Evolutionary conservation across 1,140 invertebrate species (phyloP).

Genomic region (Achatina immaculata): DNA sequence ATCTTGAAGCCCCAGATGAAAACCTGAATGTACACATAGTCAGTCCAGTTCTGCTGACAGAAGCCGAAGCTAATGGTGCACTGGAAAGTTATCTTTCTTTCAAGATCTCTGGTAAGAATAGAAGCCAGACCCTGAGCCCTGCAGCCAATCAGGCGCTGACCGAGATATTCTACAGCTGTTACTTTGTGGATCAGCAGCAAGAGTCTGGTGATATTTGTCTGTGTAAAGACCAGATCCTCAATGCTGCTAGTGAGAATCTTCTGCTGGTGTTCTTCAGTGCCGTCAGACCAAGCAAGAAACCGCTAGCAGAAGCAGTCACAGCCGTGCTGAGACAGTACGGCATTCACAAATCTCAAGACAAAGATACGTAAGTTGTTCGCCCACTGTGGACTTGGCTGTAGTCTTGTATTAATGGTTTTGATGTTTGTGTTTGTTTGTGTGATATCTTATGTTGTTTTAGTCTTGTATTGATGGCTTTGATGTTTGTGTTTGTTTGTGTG

Average conservation of each 20-base stretch:
- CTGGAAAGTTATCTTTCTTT: slow-evolving; percentile 63
- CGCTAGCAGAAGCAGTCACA: slow-evolving; percentile 63
- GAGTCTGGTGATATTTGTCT: slow-evolving; percentile 69
- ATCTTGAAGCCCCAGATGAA: slow-evolving; percentile 31
- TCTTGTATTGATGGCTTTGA: too few species aligned
- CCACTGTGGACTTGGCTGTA: too few species aligned
- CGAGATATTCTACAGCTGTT: slow-evolving; percentile 70
- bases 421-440: too few species aligned
- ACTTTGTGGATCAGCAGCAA: slow-evolving; percentile 68
- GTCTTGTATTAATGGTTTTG: too few species aligned
- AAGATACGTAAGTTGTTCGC: slow-evolving; percentile 18
- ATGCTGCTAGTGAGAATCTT: slow-evolving; percentile 63
- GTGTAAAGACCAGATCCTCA: slow-evolving; percentile 67
- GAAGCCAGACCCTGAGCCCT: slow-evolving; percentile 15
- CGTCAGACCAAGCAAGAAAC: slow-evolving; percentile 64
- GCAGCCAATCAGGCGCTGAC: slow-evolving; percentile 62
- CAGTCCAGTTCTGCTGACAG: slow-evolving; percentile 48
- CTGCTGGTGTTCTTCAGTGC: slow-evolving; percentile 65
- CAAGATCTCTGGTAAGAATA: slow-evolving; percentile 56
- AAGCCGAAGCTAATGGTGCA: slow-evolving; percentile 59
- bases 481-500: too few species aligned
- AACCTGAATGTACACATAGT: slow-evolving; percentile 35
- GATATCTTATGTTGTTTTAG: too few species aligned
- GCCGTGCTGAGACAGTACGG: slow-evolving; percentile 65
- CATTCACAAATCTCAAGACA: slow-evolving; percentile 42